These are phyloP conservation scores for Drosophila longiperda DNA, from an alignment of 2,888 invertebrate species.

Conservation along the genomic window DNA sequence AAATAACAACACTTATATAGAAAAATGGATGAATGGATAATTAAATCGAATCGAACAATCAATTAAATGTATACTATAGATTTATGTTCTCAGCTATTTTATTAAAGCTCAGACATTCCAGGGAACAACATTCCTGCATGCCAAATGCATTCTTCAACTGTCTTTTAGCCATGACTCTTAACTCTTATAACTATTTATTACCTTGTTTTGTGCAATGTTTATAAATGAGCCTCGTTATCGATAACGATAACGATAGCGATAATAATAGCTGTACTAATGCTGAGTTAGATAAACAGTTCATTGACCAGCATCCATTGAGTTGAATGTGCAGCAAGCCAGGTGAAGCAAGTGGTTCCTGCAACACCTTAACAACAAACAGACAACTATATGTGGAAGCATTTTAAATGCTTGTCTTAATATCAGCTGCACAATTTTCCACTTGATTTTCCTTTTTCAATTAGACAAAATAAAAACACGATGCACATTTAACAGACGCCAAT, in stretches of 20 bases:
- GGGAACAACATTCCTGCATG: conserved; percentile 12
- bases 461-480: conserved; percentile 33
- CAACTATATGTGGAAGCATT: conserved; percentile 42
- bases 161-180: neutral
- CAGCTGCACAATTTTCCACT: conserved; percentile 69
- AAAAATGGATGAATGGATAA: neutral
- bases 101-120: conserved; percentile 2
- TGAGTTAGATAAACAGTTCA: conserved; percentile 20
- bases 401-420: conserved; percentile 50
- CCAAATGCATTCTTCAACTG: neutral
- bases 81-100: neutral
- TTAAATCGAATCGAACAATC: neutral
- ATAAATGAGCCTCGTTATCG: neutral
- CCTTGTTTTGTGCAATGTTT: neutral
- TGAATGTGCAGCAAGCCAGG: conserved; percentile 1
- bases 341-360: conserved; percentile 11
- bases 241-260: neutral
- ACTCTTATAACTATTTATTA: neutral
- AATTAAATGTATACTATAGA: neutral
- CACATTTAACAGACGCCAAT: conserved; percentile 64
- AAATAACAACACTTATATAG: neutral
- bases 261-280: neutral
- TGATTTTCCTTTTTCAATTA: conserved; percentile 75
- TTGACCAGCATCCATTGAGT: conserved; percentile 13
- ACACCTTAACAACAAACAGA: conserved; percentile 28